Evolutionary conservation across 1,140 invertebrate genomes (phyloP), one percentile per base, ranked within the genome.

Genomic region (Harpegnathos saltator): DNA sequence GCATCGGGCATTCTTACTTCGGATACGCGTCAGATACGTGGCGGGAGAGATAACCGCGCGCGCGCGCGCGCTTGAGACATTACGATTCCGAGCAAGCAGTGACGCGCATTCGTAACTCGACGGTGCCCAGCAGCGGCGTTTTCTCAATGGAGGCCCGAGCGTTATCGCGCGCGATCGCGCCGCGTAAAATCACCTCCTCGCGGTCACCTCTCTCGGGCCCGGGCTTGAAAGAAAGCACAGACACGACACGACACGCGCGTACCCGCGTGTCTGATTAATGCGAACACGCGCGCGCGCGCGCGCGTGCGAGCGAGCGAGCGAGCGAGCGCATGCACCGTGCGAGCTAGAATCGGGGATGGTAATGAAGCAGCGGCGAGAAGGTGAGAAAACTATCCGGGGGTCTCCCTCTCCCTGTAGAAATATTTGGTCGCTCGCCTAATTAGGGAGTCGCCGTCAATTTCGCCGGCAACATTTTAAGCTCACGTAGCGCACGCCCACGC

Each of bases 361-460:
- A 56, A 78, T 78, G 50, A 44, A 44, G 22, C 56, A 58, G 29
- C 44, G 17, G 38, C 17, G 14, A n/a, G n/a, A 29, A 72, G 66
- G 82, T 38, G 48, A 65, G 85, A 68, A 68, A 72, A 78, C 54
- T 82, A 88, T 73, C 63, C 29, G 68, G 63, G 82, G 83, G n/a
- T n/a, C n/a, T n/a, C n/a, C n/a, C n/a, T n/a, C n/a, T n/a, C n/a
- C 80, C 74, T 73, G 80, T 86, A 65, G 85, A 89, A 84, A 75
- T 87, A 85, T 90, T 84, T 85, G 87, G 80, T 87, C 73, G 71
- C 80, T 73, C 88, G 83, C 82, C 88, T 92, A 91, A 93, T 93
- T 92, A 92, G 90, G 84, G 87, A 92, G 86, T 91, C 91, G 82
- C 71, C 82, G 90, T 91, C 91, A 91, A 93, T 92, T 92, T 89